Evolutionary conservation across 2,888 invertebrate species (phyloP).

Genomic region (Cosmia trapezina): DNA sequence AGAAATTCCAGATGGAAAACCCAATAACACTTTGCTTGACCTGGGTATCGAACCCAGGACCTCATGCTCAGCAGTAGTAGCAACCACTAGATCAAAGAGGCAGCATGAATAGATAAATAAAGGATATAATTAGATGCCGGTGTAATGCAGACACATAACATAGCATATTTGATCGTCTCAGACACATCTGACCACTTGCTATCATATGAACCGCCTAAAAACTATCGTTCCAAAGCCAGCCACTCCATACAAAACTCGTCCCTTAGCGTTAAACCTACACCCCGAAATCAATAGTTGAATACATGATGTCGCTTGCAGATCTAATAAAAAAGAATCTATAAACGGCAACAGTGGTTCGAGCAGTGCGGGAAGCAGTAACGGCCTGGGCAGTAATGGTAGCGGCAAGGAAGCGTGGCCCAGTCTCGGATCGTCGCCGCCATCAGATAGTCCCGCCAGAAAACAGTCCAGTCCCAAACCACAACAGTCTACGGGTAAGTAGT

Average conservation of each 20-base stretch:
- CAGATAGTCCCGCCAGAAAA: slow-evolving; percentile 83
- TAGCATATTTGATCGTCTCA: too few species aligned
- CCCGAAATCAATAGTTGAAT: slow-evolving; percentile 27
- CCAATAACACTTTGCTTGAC: too few species aligned
- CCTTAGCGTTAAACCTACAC: slow-evolving; percentile 35
- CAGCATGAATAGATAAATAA: too few species aligned
- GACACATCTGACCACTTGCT: too few species aligned
- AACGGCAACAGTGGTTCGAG: slow-evolving; percentile 72
- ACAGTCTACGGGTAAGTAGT: slow-evolving; percentile 74
- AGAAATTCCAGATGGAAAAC: too few species aligned
- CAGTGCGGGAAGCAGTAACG: slow-evolving; percentile 67
- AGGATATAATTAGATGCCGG: too few species aligned
- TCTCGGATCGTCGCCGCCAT: slow-evolving; percentile 90
- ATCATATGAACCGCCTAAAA: neutral
- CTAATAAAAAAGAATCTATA: slow-evolving; percentile 81
- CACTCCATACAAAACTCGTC: slow-evolving; percentile 28
- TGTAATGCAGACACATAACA: too few species aligned
- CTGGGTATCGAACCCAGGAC: too few species aligned
- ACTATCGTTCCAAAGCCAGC: slow-evolving; percentile 21
- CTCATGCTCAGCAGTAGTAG: too few species aligned
- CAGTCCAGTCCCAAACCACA: slow-evolving; percentile 84
- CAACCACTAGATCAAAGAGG: too few species aligned
- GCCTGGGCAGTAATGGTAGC: slow-evolving; percentile 78
- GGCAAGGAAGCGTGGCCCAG: slow-evolving; percentile 94
- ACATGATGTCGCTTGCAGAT: slow-evolving; percentile 72